A percentile compares a stretch with the other conserved stretches of the same genome.
Conservation (phyloP, 2,113 vertebrate genomes). For the Tauraco erythrolophus region DNA sequence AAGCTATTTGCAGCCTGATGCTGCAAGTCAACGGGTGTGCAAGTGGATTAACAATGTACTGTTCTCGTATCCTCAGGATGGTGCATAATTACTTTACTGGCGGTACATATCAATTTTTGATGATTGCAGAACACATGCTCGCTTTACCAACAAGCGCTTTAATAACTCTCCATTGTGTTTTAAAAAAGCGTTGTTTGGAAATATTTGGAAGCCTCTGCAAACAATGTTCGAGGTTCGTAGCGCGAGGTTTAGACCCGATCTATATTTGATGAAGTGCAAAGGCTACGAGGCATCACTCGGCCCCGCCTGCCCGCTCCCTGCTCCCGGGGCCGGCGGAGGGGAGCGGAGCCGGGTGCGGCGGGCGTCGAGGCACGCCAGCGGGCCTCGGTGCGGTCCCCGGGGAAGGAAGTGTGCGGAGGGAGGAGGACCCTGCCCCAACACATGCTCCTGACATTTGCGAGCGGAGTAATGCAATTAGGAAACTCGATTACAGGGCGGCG, state of each 20-base stretch:
- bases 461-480: conserved; percentile 74
- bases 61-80: conserved; percentile 83
- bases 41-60: conserved; percentile 84
- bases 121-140: conserved; percentile 83
- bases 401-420: neutral
- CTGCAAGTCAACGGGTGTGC: conserved; percentile 85
- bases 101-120: conserved; percentile 87
- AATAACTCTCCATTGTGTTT: conserved; percentile 83
- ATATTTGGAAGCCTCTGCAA: conserved; percentile 75
- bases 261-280: conserved; percentile 51
- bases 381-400: neutral
- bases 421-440: conserved; percentile 47
- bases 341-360: neutral
- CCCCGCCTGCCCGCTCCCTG: neutral
- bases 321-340: neutral
- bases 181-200: conserved; percentile 75
- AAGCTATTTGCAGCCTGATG: conserved; percentile 87
- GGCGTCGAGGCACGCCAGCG: neutral
- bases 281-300: neutral
- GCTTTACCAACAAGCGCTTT: conserved; percentile 81
- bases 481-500: conserved; percentile 62
- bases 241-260: conserved; percentile 16
- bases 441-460: conserved; percentile 74
- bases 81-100: conserved; percentile 87
- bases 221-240: conserved; percentile 58